Evolutionary conservation across 2,797 vertebrate genomes (phyloP), one percentile per base, ranked within the genome.

Genomic region (Bufotes viridis): DNA sequence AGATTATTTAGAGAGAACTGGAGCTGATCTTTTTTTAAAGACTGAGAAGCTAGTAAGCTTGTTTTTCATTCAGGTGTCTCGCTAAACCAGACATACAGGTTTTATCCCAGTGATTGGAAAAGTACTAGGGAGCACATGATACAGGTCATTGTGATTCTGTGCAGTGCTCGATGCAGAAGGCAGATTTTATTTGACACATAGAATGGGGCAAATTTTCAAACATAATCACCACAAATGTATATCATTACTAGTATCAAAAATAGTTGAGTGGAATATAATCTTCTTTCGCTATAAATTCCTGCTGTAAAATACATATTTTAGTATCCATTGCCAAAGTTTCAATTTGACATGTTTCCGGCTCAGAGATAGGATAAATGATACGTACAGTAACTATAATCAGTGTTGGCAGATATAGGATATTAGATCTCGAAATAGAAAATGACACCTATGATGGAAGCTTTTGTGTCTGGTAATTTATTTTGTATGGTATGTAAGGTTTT

Each of bases 81-180:
- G 69, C 24, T 42, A 74, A 89, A 89, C 87, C 83, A 85, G 87
- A 81, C 20, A 26, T 51, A 81, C 87, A 63, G 60, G 87, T 89
- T 89, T 72, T 61, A 74, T 85, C 8, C 78, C 15, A 42, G 57
- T 24, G 10, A 85, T n/a, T 81, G 83, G 87, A 85, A 89, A 89
- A 81, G 24, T 89, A 89, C 83, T 76, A 42, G 67, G 55, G 65
- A 57, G 24, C 60, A 67, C 58, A 80, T 85, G 83, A 67, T 75
- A 57, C 17, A 53, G 67, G 12, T 58, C 78, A 85, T 24, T 51
- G 51, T n/a, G 15, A 72, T 61, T 79, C 13, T 84, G 18, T 60
- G 53, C 26, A 15, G 24, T 63, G 3, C 0, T 22, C 49, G 24
- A 29, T 29, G 1, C 24, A 61, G 34, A 34, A n/a, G 11, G 20